A percentile compares a stretch with the other conserved stretches of the same genome.
Conservation (phyloP, 2,888 invertebrate species). For the Rhamphomyia laevipes region DNA sequence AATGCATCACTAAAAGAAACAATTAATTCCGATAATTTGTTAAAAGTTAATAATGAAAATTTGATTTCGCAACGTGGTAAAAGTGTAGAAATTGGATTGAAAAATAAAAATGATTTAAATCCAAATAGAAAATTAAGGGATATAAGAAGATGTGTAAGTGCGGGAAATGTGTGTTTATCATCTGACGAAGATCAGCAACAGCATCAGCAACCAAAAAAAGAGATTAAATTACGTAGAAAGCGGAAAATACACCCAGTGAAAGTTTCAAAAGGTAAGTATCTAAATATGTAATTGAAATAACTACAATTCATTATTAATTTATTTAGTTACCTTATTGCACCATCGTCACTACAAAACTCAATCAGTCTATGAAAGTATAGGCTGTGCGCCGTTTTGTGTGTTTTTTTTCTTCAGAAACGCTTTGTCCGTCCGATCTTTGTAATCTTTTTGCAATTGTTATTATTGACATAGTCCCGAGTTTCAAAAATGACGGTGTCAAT, state of each 20-base stretch:
- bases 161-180: constrained; percentile 1
- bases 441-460: no score
- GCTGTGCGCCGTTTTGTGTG: no score
- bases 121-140: background rate
- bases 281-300: no score
- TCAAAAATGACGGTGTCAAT: no score
- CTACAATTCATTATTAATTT: no score
- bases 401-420: no score
- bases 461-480: no score
- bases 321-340: no score
- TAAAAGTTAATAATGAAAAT: background rate
- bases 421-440: no score
- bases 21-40: background rate
- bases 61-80: background rate
- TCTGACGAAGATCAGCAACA: background rate
- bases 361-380: no score
- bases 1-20: background rate
- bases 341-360: no score
- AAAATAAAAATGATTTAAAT: background rate
- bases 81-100: background rate
- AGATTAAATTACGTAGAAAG: background rate
- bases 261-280: background rate
- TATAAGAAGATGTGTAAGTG: constrained; percentile 2
- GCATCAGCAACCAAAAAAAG: background rate
- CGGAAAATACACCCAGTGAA: background rate